These are phyloP conservation scores for Camponotus vicinus DNA, from an alignment of 1,140 invertebrate genomes.

Conservation along the genomic window DNA sequence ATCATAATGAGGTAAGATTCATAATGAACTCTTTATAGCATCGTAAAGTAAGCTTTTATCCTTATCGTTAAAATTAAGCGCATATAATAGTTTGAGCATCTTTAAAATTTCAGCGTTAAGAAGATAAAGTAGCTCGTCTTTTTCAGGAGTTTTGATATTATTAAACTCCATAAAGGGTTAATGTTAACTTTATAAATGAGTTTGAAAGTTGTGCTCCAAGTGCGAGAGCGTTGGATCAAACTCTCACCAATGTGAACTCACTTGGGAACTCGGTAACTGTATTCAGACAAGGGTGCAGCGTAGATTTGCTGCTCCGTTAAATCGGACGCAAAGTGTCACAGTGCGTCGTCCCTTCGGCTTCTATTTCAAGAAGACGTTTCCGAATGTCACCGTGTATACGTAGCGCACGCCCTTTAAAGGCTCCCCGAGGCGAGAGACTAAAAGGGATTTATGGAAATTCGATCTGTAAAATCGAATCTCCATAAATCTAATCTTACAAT, in stretches of 20 bases:
- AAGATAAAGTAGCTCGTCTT: conserved; percentile 7
- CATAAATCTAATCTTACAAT: not conserved
- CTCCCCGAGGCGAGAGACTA: not conserved
- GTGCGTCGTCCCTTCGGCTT: not conserved
- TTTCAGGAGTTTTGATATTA: not conserved
- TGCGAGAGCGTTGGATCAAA: not conserved
- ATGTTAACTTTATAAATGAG: conserved; percentile 30
- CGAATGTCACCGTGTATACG: not conserved
- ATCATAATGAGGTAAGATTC: too few relatives aligned
- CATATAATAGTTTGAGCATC: not conserved
- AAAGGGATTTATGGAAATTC: conserved; percentile 20
- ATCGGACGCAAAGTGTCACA: not conserved
- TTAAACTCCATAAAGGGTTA: conserved; percentile 4
- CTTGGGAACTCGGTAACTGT: conserved; percentile 3
- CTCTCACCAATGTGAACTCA: not conserved
- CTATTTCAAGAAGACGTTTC: conserved; percentile 26
- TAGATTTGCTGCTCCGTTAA: conserved; percentile 3
- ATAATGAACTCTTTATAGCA: not conserved
- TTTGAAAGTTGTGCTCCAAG: conserved; percentile 7
- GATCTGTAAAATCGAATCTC: conserved; percentile 15
- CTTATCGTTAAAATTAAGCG: not conserved
- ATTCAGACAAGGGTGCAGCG: not conserved
- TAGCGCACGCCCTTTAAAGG: not conserved
- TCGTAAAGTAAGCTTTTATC: not conserved
- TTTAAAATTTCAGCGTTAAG: not conserved